phyloP scores from a whole-genome alignment of 92 coral and sea anemone species.

The Hydrozoanthus gracilis region DNA sequence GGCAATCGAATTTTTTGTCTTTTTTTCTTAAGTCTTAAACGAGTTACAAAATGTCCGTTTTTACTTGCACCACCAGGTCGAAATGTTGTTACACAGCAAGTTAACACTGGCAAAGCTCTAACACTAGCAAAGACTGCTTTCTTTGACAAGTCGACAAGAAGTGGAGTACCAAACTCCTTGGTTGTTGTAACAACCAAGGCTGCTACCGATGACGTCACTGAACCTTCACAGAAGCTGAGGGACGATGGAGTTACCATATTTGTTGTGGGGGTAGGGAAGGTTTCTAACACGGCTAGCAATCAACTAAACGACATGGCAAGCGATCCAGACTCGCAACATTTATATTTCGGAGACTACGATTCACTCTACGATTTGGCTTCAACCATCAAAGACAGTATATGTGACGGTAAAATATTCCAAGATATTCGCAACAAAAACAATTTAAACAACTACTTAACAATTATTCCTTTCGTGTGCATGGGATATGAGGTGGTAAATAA shows the following conservation, averaged over 20 bases:
- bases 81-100: background rate
- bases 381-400: slow-evolving; percentile 67
- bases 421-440: background rate
- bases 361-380: slow-evolving; percentile 50
- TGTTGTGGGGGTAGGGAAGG: slow-evolving; percentile 73
- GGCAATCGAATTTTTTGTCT: background rate
- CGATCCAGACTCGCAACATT: slow-evolving; percentile 84
- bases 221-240: slow-evolving; percentile 79
- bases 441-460: background rate
- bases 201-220: slow-evolving; percentile 67
- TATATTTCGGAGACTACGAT: slow-evolving; percentile 67
- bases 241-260: slow-evolving; percentile 78
- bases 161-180: slow-evolving; percentile 68
- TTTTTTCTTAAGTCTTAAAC: background rate
- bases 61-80: background rate
- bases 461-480: too few species aligned
- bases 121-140: slow-evolving; percentile 62
- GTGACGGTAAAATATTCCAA: slow-evolving; percentile 59
- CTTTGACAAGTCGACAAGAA: slow-evolving; percentile 62
- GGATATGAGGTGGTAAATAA: too few species aligned
- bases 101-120: slow-evolving; percentile 73
- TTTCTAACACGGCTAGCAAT: background rate
- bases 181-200: slow-evolving; percentile 78
- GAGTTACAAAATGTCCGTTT: background rate
- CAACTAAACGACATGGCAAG: slow-evolving; percentile 85